Evolutionary conservation across 2,113 vertebrate genomes (phyloP), one percentile per base, ranked within the genome.

Genomic region (Penelope pileata): DNA sequence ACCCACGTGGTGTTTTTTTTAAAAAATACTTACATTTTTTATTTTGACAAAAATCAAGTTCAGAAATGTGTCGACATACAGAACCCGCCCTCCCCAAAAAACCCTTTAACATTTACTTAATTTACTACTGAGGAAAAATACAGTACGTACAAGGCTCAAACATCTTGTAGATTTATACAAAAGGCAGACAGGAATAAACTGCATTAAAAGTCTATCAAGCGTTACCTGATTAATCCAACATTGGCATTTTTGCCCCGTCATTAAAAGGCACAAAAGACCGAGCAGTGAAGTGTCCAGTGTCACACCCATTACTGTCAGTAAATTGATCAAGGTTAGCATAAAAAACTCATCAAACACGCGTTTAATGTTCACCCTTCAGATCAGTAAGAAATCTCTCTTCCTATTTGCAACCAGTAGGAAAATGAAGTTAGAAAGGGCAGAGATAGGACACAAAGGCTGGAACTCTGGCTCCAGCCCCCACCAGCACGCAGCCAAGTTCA

Each of bases 181-280:
- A 96, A 86, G 43, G 27, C 63, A 74, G 47, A 70, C 66, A 84
- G 84, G 76, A 92, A 75, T 8, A 93, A 94, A 87, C 7, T 26
- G 72, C 63, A 69, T 88, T 90, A 88, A 75, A 94, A 94, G 91
- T 83, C 50, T 36, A 91, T 54, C 72, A 70, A 89, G 54, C 58
- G 53, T 88, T 83, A 93, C 87, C 77, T 74, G 83, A 77, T 83
- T 69, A 60, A 69, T 70, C 69, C 4, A 1, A 91, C 23, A 66
- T 0, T 73, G 79, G 83, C 79, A 68, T 93, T 59, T 38, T 59
- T 38, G 60, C 72, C 75, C 47, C 47, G 5, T 68, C 83, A 89
- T 76, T 82, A 73, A 80, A 97, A 97, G 90, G 90, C 96, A 97
- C 93, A 73, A 83, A 86, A 84, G 42, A 89, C 76, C 67, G 85